phyloP scores from a whole-genome alignment of 2,888 invertebrate genomes.

The Conus canariensis region DNA sequence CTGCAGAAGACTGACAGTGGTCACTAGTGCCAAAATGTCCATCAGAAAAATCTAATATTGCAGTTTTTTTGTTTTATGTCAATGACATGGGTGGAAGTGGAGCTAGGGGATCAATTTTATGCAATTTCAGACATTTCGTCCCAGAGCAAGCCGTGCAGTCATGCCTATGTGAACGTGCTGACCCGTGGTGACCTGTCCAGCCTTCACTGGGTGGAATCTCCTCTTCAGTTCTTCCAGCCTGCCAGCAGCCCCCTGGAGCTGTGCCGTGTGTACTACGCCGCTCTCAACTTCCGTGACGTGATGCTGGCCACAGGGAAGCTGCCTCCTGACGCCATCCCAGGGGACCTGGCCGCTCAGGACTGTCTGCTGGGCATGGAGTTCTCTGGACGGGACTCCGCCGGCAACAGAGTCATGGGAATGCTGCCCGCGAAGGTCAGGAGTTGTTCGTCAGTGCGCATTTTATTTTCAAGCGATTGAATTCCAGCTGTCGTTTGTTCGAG shows the following conservation, averaged over 20 bases:
- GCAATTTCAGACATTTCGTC: too few species aligned
- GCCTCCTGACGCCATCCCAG: slow-evolving; percentile 96
- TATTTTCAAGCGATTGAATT: too few species aligned
- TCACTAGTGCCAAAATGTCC: too few species aligned
- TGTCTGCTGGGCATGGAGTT: slow-evolving; percentile 96
- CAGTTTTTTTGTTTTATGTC: too few species aligned
- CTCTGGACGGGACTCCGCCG: slow-evolving; percentile 86
- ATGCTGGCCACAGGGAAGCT: slow-evolving; percentile 99
- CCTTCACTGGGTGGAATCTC: slow-evolving; percentile 95
- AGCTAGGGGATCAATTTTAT: too few species aligned
- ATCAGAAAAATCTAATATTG: too few species aligned
- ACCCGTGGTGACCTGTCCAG: slow-evolving; percentile 96
- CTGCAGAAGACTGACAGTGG: too few species aligned
- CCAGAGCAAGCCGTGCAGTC: slow-evolving; percentile 83
- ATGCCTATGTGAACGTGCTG: slow-evolving; percentile 96
- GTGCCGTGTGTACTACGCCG: slow-evolving; percentile 94
- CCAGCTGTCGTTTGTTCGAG: too few species aligned
- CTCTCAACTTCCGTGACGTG: slow-evolving; percentile 98
- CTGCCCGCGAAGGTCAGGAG: slow-evolving; percentile 74
- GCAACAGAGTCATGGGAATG: slow-evolving; percentile 76
- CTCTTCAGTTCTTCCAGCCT: slow-evolving; percentile 75
- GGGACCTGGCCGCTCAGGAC: slow-evolving; percentile 84
- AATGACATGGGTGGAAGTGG: too few species aligned
- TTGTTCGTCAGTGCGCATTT: not conserved
- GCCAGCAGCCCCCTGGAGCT: slow-evolving; percentile 82